Evolutionary conservation across 2,113 vertebrate species (phyloP), one percentile per base, ranked within the genome.

Genomic region (Oncorhynchus mykiss): DNA sequence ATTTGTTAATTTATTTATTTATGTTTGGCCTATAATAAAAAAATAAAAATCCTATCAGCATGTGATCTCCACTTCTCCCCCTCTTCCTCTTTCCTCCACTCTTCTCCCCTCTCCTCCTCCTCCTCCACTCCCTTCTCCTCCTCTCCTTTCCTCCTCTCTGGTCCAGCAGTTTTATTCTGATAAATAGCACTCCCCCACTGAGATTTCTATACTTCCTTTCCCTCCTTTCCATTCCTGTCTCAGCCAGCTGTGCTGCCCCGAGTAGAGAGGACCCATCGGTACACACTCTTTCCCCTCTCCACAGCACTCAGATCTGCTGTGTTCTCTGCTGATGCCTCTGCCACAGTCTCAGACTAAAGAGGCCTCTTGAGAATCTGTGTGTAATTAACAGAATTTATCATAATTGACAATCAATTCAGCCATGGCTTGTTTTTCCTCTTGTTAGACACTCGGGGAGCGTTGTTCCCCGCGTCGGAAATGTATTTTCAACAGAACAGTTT

Each of bases 371-470:
- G 71, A 64, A 11, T 62, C 12, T 51, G 66, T 54, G 66, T n/a
- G 31, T 81, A 77, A 81, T 81, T 81, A 74, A 74, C 45, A 57
- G 71, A 71, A 68, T 81, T 81, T 74, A 77, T 77, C 71, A 77
- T 81, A 81, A 77, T 81, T 77, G 70, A 60, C 75, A 74, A 77
- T 77, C 79, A 77, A 71, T 77, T 74, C 75, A 59, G 27, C n/a
- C 29, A 74, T 67, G 71, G 76, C 67, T 64, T 77, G 79, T 70
- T 81, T 77, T 65, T 68, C 66, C 29, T 71, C 67, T 59, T 72
- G 29, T 72, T 25, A 72, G 65, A 54, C 67, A 22, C 73, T 71
- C 22, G 51, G 7, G 4, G 7, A 18, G 66, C 51, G 34, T 45
- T 74, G 60, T 80, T 75, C 73, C 68, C 20, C 31, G 66, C 14